Conservation (phyloP, 2,113 vertebrate species). For the Pangasianodon hypophthalmus region DNA sequence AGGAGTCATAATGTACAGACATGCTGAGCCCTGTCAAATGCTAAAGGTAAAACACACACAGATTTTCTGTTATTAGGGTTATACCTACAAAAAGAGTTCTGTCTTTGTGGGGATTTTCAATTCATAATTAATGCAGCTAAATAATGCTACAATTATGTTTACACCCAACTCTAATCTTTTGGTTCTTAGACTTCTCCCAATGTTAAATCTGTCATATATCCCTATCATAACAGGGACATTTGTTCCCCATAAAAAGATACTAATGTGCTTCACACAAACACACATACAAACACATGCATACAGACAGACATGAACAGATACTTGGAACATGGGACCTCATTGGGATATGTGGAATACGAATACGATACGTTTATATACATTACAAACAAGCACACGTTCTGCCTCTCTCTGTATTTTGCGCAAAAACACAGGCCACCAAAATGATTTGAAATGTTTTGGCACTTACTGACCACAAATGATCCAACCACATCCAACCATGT, state of each 20-base stretch:
- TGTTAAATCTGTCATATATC: too few species aligned
- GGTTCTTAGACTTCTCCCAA: too few species aligned
- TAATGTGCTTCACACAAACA: slow-evolving; percentile 3
- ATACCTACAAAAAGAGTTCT: neutral
- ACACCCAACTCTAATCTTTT: neutral
- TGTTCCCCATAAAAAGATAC: neutral
- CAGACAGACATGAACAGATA: neutral
- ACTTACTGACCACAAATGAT: neutral
- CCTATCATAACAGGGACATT: too few species aligned
- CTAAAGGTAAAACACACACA: slow-evolving; percentile 81
- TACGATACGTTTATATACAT: neutral
- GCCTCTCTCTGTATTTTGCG: neutral
- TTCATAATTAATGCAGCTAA: neutral
- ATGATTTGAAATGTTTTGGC: neutral
- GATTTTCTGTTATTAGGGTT: neutral
- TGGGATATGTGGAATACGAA: neutral
- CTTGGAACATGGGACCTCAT: neutral
- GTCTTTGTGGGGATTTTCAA: neutral
- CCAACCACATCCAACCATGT: neutral
- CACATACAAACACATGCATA: neutral
- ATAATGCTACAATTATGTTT: neutral
- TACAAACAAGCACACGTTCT: slow-evolving; percentile 1
- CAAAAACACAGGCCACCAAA: neutral
- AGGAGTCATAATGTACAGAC: slow-evolving; percentile 95
- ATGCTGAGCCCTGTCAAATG: slow-evolving; percentile 91